Evolutionary conservation across 2,113 vertebrate species (phyloP).

Genomic region (Polypterus senegalus): DNA sequence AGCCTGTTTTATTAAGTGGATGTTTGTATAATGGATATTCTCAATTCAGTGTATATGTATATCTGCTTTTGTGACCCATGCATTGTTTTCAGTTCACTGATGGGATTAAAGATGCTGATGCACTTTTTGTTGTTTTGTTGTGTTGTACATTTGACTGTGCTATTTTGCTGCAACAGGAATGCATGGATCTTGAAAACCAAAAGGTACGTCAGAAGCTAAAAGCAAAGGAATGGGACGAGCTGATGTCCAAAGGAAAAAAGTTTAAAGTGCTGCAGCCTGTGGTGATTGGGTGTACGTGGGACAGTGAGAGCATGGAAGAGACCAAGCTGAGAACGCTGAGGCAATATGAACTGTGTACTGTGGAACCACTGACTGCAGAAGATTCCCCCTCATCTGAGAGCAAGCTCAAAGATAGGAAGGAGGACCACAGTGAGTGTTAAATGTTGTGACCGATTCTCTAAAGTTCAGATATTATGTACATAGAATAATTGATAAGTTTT

Average conservation of each 20-base stretch:
- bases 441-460: background rate
- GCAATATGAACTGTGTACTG: conserved; percentile 53
- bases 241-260: conserved; percentile 77
- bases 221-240: conserved; percentile 89
- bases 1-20: too few relatives aligned
- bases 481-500: background rate
- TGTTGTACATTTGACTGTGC: background rate
- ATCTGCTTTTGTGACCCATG: too few relatives aligned
- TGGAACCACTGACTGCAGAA: conserved; percentile 50
- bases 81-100: too few relatives aligned
- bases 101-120: too few relatives aligned
- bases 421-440: conserved; percentile 64
- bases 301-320: conserved; percentile 3
- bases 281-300: conserved; percentile 77
- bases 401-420: conserved; percentile 42
- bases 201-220: conserved; percentile 83
- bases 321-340: conserved; percentile 45
- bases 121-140: too few relatives aligned
- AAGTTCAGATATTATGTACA: background rate
- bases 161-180: conserved; percentile 47
- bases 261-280: conserved; percentile 70
- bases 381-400: conserved; percentile 53
- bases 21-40: too few relatives aligned
- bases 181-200: conserved; percentile 74
- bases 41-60: too few relatives aligned